A percentile compares a stretch with the other conserved stretches of the same genome.
Evolutionary conservation across 2,888 invertebrate species (phyloP).

Genomic region (Colletes collaris): DNA sequence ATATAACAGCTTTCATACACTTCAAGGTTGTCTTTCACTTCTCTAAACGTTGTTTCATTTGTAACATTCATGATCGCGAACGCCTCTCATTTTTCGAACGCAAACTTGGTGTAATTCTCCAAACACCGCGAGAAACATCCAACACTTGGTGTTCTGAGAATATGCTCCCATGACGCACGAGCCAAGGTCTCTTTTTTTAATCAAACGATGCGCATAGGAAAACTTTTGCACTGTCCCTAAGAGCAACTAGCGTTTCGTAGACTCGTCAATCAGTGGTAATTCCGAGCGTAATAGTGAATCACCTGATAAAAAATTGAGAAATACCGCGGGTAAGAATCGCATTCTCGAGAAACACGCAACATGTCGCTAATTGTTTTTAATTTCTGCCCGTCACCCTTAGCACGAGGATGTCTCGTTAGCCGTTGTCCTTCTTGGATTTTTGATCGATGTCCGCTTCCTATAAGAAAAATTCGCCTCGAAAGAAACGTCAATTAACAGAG

Average conservation of each 20-base stretch:
- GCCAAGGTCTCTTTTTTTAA: constrained; percentile 1
- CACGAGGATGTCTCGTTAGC: background rate
- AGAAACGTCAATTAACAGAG: background rate
- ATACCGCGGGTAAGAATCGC: constrained; percentile 10
- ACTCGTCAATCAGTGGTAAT: constrained; percentile 34
- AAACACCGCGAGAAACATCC: too few species aligned
- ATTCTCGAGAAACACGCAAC: constrained; percentile 17
- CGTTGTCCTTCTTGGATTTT: background rate
- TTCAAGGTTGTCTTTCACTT: too few species aligned
- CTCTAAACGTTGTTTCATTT: too few species aligned
- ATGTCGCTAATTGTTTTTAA: constrained; percentile 6
- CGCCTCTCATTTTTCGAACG: too few species aligned
- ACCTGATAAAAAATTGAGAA: background rate
- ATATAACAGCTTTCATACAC: too few species aligned
- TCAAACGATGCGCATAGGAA: constrained; percentile 1
- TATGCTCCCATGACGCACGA: background rate
- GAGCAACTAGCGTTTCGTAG: constrained; percentile 1
- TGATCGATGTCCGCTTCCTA: background rate
- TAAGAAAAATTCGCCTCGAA: constrained; percentile 20
- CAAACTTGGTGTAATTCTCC: too few species aligned
- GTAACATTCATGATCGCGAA: too few species aligned
- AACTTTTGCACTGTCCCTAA: constrained; percentile 23
- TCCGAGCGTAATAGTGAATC: constrained; percentile 30
- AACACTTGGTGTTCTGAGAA: too few species aligned
- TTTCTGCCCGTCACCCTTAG: constrained; percentile 17